Evolutionary conservation across 2,797 vertebrate species (phyloP).

Genomic region (Phoxinus dragarum): DNA sequence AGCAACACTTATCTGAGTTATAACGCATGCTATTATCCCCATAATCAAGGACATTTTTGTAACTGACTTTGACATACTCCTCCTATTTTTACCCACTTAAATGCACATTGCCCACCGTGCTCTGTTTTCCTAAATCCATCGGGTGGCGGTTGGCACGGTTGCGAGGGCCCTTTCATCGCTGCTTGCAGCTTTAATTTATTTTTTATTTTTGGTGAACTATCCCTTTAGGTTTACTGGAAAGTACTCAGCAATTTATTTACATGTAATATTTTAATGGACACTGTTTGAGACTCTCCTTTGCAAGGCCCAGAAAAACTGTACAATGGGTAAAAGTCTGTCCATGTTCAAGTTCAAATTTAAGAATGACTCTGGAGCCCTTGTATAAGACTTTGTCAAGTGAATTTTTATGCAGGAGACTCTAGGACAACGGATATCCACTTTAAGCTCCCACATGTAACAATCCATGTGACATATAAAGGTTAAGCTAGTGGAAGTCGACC

Average conservation of each 20-base stretch:
- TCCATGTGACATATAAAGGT: slow-evolving; percentile 24
- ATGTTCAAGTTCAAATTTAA: background rate
- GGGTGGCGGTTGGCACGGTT: too few relatives aligned
- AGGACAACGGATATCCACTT: slow-evolving; percentile 1
- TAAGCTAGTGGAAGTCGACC: background rate
- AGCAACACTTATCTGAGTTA: too few relatives aligned
- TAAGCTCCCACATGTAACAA: slow-evolving; percentile 18
- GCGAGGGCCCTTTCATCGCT: too few relatives aligned
- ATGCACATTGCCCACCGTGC: too few relatives aligned
- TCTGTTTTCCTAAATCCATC: too few relatives aligned
- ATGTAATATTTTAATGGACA: background rate
- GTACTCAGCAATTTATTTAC: background rate
- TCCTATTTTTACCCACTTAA: too few relatives aligned
- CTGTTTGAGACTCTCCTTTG: background rate
- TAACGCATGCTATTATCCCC: too few relatives aligned
- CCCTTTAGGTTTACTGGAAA: background rate
- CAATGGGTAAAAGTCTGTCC: background rate
- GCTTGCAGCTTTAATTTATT: too few relatives aligned
- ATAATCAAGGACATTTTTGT: too few relatives aligned
- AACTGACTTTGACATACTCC: too few relatives aligned
- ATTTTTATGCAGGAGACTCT: background rate
- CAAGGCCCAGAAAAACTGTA: background rate
- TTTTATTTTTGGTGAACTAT: too few relatives aligned
- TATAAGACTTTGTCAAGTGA: slow-evolving; percentile 13
- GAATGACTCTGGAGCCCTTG: background rate